Percentiles rank a stretch among this genome's conserved stretches.
Conservation (phyloP, 2,113 vertebrate genomes). For the Neofelis nebulosa region DNA sequence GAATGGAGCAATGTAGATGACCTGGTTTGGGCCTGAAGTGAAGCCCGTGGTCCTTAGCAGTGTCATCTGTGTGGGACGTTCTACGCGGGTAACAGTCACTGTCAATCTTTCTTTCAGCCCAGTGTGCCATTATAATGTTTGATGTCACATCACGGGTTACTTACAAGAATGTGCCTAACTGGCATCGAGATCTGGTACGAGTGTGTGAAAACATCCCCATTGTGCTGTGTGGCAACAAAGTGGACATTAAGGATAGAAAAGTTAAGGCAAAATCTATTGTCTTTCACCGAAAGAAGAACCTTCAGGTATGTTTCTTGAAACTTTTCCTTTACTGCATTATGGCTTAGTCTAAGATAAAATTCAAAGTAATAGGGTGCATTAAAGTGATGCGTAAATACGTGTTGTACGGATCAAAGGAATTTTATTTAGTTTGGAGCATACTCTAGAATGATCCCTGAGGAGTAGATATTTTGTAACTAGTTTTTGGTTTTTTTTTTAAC, state of each 20-base stretch:
- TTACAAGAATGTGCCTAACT: slow-evolving; percentile 99
- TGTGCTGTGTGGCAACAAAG: slow-evolving; percentile 98
- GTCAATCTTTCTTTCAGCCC: slow-evolving; percentile 86
- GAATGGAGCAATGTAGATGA: rapidly evolving
- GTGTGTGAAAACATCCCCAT: slow-evolving; percentile 99
- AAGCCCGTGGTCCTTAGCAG: rapidly evolving
- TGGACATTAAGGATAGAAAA: slow-evolving; percentile 99
- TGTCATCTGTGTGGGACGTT: rapidly evolving
- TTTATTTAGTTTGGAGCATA: not conserved
- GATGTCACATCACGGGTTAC: slow-evolving; percentile 99
- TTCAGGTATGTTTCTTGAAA: slow-evolving; percentile 88
- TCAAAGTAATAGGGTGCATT: rapidly evolving
- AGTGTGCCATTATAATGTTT: slow-evolving; percentile 99
- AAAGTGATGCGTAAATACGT: no score
- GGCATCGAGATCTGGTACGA: slow-evolving; percentile 98
- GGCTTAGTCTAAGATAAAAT: rapidly evolving
- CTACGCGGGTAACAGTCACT: rapidly evolving
- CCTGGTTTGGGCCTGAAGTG: not conserved
- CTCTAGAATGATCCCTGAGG: no score
- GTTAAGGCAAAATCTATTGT: slow-evolving; percentile 99
- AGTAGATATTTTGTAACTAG: not conserved
- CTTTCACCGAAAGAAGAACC: slow-evolving; percentile 99
- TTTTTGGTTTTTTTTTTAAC: no score
- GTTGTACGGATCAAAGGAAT: not conserved
- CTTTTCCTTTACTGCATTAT: rapidly evolving